Evolutionary conservation across 2,797 vertebrate species (phyloP), one percentile per base, ranked within the genome.

Genomic region (Tapera naevia): DNA sequence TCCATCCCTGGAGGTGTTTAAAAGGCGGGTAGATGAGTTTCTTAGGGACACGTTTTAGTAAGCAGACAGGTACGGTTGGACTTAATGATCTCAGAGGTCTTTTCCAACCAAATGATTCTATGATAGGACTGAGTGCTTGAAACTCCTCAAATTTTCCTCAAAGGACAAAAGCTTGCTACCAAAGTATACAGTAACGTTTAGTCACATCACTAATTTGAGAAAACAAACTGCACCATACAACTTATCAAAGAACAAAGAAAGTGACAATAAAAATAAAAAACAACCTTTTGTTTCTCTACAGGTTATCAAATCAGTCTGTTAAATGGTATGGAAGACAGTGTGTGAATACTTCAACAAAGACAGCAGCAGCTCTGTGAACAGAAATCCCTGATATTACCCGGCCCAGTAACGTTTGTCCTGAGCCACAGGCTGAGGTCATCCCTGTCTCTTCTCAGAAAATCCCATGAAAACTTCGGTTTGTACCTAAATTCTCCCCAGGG

Each of bases 401-500:
- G 65, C 64, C 65, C n/a, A 67, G 28, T 8, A 73, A 65, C 0
- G 0, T 66, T 54, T 67, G 11, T 72, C 41, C 87, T 75, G 58
- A 79, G 75, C 69, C 80, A 64, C 30, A 69, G n/a, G 67, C 37
- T 78, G 79, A 94, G 41, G 58, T 86, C 53, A 81, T 33, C 58
- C 46, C 83, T 71, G 18, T 22, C 58, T 86, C 62, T 81, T 88
- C 78, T 72, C 51, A 81, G 70, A 81, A 94, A 92, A 95, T 73
- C 75, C 54, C 57, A 58, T 19, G 2, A 92, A 80, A 86, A 60
- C 71, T 88, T 91, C 91, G 41, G 50, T 83, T 92, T 75, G n/a
- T 72, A 86, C 43, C n/a, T 43, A 62, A 72, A 83, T 73, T 69
- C 35, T 91, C 80, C 22, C 37, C 39, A 81, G 43, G n/a, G 15